These are phyloP conservation scores for Brachionus paranguensis DNA, from an alignment of 1,140 invertebrate genomes.

Conservation along the genomic window DNA sequence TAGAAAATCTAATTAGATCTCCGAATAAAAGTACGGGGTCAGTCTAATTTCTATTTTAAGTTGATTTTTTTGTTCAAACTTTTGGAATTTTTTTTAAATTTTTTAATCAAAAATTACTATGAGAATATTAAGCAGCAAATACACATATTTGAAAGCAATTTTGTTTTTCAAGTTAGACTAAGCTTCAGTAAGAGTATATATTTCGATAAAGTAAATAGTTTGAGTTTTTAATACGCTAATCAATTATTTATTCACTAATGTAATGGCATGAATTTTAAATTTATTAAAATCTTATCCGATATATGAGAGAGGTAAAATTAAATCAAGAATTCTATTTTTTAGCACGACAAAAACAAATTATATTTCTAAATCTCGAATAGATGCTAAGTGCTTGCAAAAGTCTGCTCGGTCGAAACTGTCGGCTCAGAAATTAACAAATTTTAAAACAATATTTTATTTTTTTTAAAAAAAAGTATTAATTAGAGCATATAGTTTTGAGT, in stretches of 20 bases:
- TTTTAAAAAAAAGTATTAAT: not conserved
- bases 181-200: not conserved
- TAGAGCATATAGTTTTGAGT: not conserved
- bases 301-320: not conserved
- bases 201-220: not conserved
- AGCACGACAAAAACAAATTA: not conserved
- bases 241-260: constrained; percentile 1
- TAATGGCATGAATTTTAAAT: not conserved
- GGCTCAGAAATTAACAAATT: not conserved
- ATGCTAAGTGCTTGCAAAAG: not conserved
- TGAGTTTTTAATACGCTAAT: not conserved
- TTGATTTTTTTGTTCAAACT: not conserved
- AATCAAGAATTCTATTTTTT: not conserved
- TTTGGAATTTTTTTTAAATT: too few relatives aligned
- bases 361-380: not conserved
- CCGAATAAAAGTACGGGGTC: not conserved
- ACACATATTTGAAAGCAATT: not conserved
- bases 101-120: not conserved
- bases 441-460: not conserved
- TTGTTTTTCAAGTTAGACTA: not conserved
- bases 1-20: not conserved
- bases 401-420: not conserved
- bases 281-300: not conserved
- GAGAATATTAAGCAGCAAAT: not conserved
- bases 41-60: not conserved